Evolutionary conservation across 1,140 invertebrate genomes (phyloP), one percentile per base, ranked within the genome.

Genomic region (Micrasema minimum): DNA sequence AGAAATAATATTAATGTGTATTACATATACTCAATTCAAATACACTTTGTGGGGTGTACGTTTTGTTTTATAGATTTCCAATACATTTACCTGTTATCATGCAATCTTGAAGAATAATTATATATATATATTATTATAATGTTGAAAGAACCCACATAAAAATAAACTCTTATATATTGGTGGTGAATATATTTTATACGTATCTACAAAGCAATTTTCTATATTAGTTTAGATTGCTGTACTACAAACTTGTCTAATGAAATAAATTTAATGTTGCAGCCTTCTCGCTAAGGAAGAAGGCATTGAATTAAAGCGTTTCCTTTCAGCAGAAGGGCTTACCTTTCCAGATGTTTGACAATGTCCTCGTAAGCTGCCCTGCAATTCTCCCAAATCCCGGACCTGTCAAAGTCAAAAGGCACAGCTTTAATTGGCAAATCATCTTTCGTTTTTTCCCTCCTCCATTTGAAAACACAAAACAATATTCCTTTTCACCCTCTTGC

Each of bases 341-440:
- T 93, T 89, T 95, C 93, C 78, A 95, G 88, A 81, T 95, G 93
- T 87, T 95, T 96, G 57, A 95, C 93, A 81, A 95, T 94, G 84
- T 96, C 93, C 85, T 96, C 94, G 82, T 95, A 96, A 77, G 93
- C 93, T 74, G 93, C 93, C 82, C 93, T 89, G 86, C 94, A 95
- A 85, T 95, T 95, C 86, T 96, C 93, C 94, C 93, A 96, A 81
- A 95, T 93, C 78, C 92, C 93, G 80, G 93, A 94, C 84, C 94
- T 94, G 87, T 81, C 84, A 82, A 87, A 77, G 74, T 75, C 74
- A 75, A 75, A 75, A 75, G 74, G 70, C 69, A 69, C 51, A 75
- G 59, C 53, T 75, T 75, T 75, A 75, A 75, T 75, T 75, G 74
- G 67, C 62, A 75, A 75, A 75, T 75, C 66, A 72, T 75, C 51